A percentile compares a stretch with the other conserved stretches of the same genome.
Evolutionary conservation across 2,113 vertebrate species (phyloP).

Genomic region (Erythrolamprus reginae): DNA sequence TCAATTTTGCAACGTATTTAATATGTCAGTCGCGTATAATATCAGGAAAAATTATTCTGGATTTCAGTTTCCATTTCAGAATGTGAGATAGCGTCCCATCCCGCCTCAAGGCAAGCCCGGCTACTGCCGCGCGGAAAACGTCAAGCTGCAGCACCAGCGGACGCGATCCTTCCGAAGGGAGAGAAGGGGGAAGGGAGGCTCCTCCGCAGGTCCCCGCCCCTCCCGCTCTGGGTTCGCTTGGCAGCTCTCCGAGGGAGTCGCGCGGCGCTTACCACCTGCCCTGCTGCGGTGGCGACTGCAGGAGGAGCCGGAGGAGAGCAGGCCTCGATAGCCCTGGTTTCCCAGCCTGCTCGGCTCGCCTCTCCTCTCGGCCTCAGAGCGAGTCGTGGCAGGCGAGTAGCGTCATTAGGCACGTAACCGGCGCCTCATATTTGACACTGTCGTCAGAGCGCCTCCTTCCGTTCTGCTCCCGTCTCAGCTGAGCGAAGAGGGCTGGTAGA

Average conservation of each 20-base stretch:
- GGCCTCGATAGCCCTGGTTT: constrained; percentile 41
- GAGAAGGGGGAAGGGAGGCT: background rate
- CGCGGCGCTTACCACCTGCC: background rate
- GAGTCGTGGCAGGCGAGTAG: constrained; percentile 67
- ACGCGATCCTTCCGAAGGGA: background rate
- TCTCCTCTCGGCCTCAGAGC: constrained; percentile 35
- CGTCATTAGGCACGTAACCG: constrained; percentile 54
- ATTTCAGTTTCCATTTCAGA: background rate
- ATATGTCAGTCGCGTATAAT: background rate
- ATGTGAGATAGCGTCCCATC: background rate
- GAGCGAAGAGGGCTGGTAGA: background rate
- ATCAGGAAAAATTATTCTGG: background rate
- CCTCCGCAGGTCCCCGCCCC: background rate
- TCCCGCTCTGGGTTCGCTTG: background rate
- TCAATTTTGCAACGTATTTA: background rate
- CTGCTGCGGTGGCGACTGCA: constrained; percentile 41
- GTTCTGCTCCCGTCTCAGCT: background rate
- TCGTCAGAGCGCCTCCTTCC: constrained; percentile 38
- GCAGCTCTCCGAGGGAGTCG: background rate
- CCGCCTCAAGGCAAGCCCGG: background rate
- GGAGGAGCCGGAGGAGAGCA: constrained; percentile 13
- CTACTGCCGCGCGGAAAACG: background rate
- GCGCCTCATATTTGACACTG: constrained; percentile 64
- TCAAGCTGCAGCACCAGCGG: background rate
- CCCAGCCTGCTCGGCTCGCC: constrained; percentile 35